Evolutionary conservation across 2,888 invertebrate species (phyloP), one percentile per base, ranked within the genome.

Genomic region (Drosophila tanythrix): DNA sequence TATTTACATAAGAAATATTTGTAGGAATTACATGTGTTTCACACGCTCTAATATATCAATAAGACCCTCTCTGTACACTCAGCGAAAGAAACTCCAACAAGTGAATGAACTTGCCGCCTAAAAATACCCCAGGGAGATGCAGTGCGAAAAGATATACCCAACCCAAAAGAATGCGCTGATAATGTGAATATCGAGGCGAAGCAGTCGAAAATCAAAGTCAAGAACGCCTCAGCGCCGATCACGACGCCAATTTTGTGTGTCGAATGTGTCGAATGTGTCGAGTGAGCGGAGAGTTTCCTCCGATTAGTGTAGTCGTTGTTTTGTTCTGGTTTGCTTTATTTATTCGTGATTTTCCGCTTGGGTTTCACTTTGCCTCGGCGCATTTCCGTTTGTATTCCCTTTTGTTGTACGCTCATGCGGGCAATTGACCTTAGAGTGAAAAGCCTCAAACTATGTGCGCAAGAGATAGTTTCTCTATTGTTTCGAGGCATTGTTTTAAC

Each of bases 81-180:
- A 15, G 10, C 36, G 15, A 50, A 50, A 29, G n/a, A 7, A 46
- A 62, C 50, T 59, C 40, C 25, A 51, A 31, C 58, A 86, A 79
- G 90, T 89, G 89, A 90, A 90, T 85, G 90, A 90, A 90, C 90
- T 86, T 74, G 70, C 11, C 64, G 63, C 69, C 70, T 86, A 79
- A 79, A 84, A 81, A 76, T 79, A 83, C 63, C 58, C 68, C 52
- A 10, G 53, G 50, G 31, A 57, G 70, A 38, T 68, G 62, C 69
- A 62, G 18, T 64, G 69, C 66, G 31, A 36, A 56, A 57, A 67
- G 60, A 72, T 51, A 68, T 31, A 40, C 56, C 58, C 58, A 27
- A 29, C 48, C 56, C 58, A 18, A 56, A 58, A 58, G 79, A 88
- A 83, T 83, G 76, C 53, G 77, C 74, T 76, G 88, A 86, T 83